Percentiles rank a stretch among this genome's conserved stretches.
These are phyloP conservation scores for Phenganax stokvisi DNA, from an alignment of 92 coral and sea anemone species.

Conservation along the genomic window DNA sequence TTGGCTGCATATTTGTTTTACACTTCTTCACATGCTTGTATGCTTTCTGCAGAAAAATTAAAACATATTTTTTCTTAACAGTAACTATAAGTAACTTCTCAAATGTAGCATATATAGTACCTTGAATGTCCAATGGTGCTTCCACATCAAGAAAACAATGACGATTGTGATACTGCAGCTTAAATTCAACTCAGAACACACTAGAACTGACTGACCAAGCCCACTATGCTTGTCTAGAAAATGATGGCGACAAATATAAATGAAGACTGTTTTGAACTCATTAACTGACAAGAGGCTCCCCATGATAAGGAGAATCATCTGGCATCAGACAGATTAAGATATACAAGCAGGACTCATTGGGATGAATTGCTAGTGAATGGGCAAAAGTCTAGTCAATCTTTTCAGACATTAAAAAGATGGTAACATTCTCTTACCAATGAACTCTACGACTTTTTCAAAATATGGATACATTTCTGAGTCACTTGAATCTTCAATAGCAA, in stretches of 20 bases:
- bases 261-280: no score
- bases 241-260: background rate
- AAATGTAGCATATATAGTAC: slow-evolving; percentile 12
- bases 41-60: slow-evolving; percentile 59
- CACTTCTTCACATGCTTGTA: slow-evolving; percentile 72
- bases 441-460: slow-evolving; percentile 57
- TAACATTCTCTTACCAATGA: slow-evolving; percentile 60
- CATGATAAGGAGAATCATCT: no score
- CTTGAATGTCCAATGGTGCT: slow-evolving; percentile 74
- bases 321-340: no score
- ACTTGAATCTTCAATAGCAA: slow-evolving; percentile 67
- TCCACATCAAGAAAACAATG: slow-evolving; percentile 87
- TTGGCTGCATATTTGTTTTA: slow-evolving; percentile 85
- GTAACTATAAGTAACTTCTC: background rate
- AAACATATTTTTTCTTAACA: background rate
- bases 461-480: slow-evolving; percentile 65
- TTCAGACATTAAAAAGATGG: background rate
- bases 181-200: slow-evolving; percentile 74
- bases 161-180: slow-evolving; percentile 82
- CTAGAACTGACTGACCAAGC: slow-evolving; percentile 69
- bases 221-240: slow-evolving; percentile 66
- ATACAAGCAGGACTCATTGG: background rate
- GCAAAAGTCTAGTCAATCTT: no score
- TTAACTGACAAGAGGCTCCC: no score
- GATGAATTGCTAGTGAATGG: no score